A percentile compares a stretch with the other conserved stretches of the same genome.
Evolutionary conservation across 2,113 vertebrate genomes (phyloP).

Genomic region (Okapia johnstoni): DNA sequence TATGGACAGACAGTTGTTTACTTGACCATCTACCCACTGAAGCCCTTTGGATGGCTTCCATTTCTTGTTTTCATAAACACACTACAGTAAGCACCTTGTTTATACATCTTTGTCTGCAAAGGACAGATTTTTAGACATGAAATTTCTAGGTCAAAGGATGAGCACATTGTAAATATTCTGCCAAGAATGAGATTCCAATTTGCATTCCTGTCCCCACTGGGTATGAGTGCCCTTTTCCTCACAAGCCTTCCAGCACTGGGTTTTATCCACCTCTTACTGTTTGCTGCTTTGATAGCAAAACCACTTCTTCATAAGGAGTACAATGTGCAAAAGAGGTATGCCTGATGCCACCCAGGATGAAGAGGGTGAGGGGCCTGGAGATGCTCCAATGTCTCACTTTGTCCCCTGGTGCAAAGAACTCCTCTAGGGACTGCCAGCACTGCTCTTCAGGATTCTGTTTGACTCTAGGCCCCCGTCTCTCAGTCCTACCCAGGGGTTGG

Average conservation of each 20-base stretch:
- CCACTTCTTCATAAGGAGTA: neutral
- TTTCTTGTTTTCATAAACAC: neutral
- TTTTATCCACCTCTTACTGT: neutral
- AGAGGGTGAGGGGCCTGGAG: neutral
- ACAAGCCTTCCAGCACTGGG: neutral
- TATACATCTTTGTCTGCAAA: neutral
- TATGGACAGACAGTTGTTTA: neutral
- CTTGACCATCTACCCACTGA: neutral
- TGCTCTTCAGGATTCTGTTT: neutral
- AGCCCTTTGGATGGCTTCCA: neutral
- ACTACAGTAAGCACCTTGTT: neutral
- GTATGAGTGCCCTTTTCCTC: neutral
- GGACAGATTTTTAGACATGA: neutral
- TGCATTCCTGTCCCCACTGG: neutral
- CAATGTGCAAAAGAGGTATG: neutral
- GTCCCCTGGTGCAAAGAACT: neutral
- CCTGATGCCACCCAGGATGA: fast-evolving
- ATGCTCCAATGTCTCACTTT: fast-evolving
- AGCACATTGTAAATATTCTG: neutral
- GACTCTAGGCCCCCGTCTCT: neutral
- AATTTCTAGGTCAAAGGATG: neutral
- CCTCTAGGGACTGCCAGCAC: neutral
- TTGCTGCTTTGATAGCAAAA: neutral
- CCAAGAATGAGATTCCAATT: neutral
- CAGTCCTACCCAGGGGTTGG: neutral